A percentile compares a stretch with the other conserved stretches of the same genome.
phyloP scores from a whole-genome alignment of 2,113 vertebrate genomes.

The Lycaon pictus region DNA sequence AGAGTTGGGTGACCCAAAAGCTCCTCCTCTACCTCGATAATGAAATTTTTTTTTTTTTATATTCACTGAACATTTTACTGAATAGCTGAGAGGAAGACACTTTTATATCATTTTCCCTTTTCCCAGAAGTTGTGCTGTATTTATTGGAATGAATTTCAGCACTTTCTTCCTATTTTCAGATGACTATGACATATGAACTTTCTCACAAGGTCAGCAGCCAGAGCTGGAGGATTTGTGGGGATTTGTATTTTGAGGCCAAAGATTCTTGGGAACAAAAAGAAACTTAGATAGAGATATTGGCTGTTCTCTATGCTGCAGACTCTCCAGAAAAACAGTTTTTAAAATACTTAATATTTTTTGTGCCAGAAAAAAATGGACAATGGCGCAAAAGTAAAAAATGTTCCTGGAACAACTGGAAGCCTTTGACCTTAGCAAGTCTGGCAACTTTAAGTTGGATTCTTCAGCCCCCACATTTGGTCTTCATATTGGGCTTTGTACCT shows the following conservation, averaged over 20 bases:
- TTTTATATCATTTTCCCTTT: slow-evolving; percentile 18
- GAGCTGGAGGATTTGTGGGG: slow-evolving; percentile 22
- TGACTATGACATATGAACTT: slow-evolving; percentile 8
- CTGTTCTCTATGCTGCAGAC: neutral
- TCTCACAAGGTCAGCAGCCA: slow-evolving; percentile 29
- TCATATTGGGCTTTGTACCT: slow-evolving; percentile 63
- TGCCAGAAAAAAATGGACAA: slow-evolving; percentile 57
- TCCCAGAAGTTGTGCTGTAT: slow-evolving; percentile 58
- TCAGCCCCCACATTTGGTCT: slow-evolving; percentile 18
- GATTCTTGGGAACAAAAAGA: neutral
- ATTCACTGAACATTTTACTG: neutral
- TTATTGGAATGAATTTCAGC: slow-evolving; percentile 25
- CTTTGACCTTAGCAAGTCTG: slow-evolving; percentile 56
- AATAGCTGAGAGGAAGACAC: slow-evolving; percentile 39
- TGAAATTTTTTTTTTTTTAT: neutral
- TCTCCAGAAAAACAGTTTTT: neutral
- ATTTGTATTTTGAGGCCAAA: neutral
- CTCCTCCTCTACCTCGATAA: neutral
- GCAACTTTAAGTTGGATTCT: slow-evolving; percentile 49
- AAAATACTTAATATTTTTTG: neutral
- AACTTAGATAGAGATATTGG: neutral
- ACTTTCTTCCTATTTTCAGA: slow-evolving; percentile 10
- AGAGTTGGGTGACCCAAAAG: neutral
- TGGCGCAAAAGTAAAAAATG: slow-evolving; percentile 61
- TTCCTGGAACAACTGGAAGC: slow-evolving; percentile 52